phyloP scores from a whole-genome alignment of 2,797 vertebrate species.

The Sebastiscus tertius region DNA sequence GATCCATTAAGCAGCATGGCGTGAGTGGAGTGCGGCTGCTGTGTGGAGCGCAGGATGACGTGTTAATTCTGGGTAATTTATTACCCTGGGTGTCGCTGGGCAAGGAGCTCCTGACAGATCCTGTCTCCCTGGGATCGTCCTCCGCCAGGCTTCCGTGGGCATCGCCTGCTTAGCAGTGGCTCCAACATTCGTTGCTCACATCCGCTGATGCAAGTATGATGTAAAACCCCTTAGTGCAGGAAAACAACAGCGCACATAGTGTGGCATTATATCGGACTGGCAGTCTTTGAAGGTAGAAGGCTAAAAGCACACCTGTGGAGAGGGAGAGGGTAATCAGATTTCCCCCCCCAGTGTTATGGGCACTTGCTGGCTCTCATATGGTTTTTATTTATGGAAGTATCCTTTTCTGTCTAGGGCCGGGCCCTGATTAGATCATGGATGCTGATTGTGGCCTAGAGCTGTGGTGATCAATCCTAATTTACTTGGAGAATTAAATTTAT shows the following conservation, averaged over 20 bases:
- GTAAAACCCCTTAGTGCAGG: slow-evolving; percentile 69
- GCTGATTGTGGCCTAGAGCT: slow-evolving; percentile 82
- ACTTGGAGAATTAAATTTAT: slow-evolving; percentile 82
- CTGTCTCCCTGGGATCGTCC: slow-evolving; percentile 73
- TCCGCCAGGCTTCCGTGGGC: slow-evolving; percentile 64
- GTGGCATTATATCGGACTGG: slow-evolving; percentile 60
- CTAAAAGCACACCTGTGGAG: slow-evolving; percentile 85
- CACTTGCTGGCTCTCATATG: slow-evolving; percentile 81
- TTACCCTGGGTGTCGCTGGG: slow-evolving; percentile 72
- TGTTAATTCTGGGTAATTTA: slow-evolving; percentile 84
- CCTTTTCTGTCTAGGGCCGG: slow-evolving; percentile 76
- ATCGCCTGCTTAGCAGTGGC: slow-evolving; percentile 59
- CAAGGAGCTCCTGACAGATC: slow-evolving; percentile 73
- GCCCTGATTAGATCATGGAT: slow-evolving; percentile 83
- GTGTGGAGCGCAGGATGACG: slow-evolving; percentile 71
- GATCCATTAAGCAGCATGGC: slow-evolving; percentile 81
- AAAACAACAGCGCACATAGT: slow-evolving; percentile 70
- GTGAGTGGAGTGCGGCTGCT: slow-evolving; percentile 64
- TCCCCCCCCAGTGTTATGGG: slow-evolving; percentile 72
- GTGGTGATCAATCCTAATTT: slow-evolving; percentile 86
- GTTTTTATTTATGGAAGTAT: slow-evolving; percentile 86
- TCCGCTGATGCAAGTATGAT: slow-evolving; percentile 81
- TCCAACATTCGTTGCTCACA: slow-evolving; percentile 56
- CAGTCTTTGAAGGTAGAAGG: slow-evolving; percentile 69
- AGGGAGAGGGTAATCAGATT: slow-evolving; percentile 80